Base-by-base conservation (phyloP, 2,797 vertebrate genomes). In the Sebastes hubbsi region DNA sequence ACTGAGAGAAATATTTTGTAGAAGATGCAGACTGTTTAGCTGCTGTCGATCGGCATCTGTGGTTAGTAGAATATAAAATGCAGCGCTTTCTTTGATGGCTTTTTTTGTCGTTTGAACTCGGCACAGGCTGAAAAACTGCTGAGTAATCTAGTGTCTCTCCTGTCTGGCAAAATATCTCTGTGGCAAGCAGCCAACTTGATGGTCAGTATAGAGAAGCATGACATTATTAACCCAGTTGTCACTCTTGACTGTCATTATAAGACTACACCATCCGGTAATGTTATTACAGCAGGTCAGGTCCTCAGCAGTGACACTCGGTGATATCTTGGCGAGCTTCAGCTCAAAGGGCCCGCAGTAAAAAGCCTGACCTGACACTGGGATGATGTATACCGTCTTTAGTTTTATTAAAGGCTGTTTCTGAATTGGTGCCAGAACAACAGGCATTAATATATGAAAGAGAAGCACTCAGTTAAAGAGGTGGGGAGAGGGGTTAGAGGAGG, bases 371-470 rank as follows among this genome's bases (percentile, higher is more conserved):
- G 78, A 62, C 85, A 77, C 77, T 16, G 8, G 14, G 69, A 78
- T 36, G 71, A 80, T 75, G 34, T 55, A 62, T 63, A 82, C 55
- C 55, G 11, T 73, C 62, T 83, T 80, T 59, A 62, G 22, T 75
- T 25, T 83, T 77, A 80, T 81, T 66, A 58, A 71, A 74, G 56
- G 60, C 34, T 22, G 18, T 56, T 46, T 77, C 59, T 86, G 78
- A 86, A 71, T 27, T 59, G 32, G 71, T 86, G 90, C 90, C 87
- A 89, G 75, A 76, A 72, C 52, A 81, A 80, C 72, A 80, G 7
- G 29, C 71, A 87, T 88, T 87, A 87, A 83, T 76, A 88, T 75
- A 87, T 88, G 84, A 87, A 82, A 77, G 74, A 54, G 38, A 77
- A 66, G 55, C 69, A 69, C 75, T 84, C 66, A 73, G 73, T 79